Conservation (phyloP, 2,888 invertebrate genomes). For the Drosophila mettleri region DNA sequence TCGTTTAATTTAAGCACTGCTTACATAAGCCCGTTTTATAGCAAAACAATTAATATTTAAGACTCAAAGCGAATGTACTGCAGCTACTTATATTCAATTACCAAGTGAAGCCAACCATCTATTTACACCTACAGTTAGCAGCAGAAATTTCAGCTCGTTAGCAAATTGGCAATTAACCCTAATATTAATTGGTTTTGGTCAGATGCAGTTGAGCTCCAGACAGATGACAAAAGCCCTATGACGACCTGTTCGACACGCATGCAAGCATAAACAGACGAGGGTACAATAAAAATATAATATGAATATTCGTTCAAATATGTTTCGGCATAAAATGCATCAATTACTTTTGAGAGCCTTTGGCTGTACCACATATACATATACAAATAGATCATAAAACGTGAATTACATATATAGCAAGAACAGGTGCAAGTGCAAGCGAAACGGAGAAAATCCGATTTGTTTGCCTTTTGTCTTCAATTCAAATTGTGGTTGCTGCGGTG, state of each 20-base stretch:
- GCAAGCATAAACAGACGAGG: background rate
- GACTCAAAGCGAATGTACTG: background rate
- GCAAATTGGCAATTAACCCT: conserved; percentile 19
- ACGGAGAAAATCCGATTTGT: conserved; percentile 14
- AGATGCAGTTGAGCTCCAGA: conserved; percentile 6
- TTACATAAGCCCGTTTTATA: background rate
- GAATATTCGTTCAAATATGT: background rate
- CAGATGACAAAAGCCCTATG: conserved; percentile 28
- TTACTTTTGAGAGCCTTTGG: background rate
- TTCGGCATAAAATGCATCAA: background rate
- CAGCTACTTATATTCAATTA: background rate
- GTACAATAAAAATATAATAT: background rate
- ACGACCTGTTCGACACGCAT: conserved; percentile 19
- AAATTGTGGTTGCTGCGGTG: conserved; percentile 32
- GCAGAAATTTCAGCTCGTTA: background rate
- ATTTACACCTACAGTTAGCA: background rate
- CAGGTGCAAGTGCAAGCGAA: conserved; percentile 38
- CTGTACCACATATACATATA: background rate
- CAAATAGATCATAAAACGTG: background rate
- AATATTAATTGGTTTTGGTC: conserved; percentile 20
- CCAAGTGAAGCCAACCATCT: no score
- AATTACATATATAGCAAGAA: conserved; percentile 36
- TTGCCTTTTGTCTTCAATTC: conserved; percentile 12
- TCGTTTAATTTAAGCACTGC: background rate
- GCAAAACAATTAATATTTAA: background rate